Base-by-base conservation (phyloP, 2,888 invertebrate species). In the Tuberolachnus salignus region DNA sequence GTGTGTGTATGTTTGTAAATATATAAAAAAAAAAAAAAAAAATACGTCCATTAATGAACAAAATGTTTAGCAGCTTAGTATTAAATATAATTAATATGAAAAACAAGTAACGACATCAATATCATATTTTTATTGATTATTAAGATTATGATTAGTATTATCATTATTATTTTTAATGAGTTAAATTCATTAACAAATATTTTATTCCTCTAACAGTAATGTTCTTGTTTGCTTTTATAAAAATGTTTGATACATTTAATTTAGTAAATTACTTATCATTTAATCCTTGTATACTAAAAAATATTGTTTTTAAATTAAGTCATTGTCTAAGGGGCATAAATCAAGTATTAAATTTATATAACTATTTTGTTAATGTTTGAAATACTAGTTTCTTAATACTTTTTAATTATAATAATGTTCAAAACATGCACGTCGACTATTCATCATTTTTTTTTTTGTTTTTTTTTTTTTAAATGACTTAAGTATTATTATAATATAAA, bases 121-220 rank as follows among this genome's bases (percentile, higher is more conserved):
- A n/a, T n/a, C 46, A 23, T 74, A 46, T 55, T 74, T 66, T 46
- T 64, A 19, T 55, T 64, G 23, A n/a, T 74, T 26, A 6, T 44
- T 11, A 1, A 53, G 13, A 34, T 49, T 67, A 34, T 34, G 6
- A 34, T 34, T 34, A 34, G 34, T 34, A 34, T 34, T 34, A 34
- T 34, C n/a, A n/a, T 19, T 63, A 49, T 64, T 63, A 3, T 74
- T 26, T 75, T n/a, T 3, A 59, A 67, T 78, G 46, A 66, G 55
- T 26, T 78, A 14, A 46, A 19, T 67, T 78, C 57, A 78, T 67
- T 78, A 66, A 55, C 26, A 42, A 53, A 10, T 59, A 59, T 78
- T 78, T 78, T 78, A 78, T 59, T 78, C 26, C 34, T 69, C 26
- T 78, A 78, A 78, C 69, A 69, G n/a, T 69, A 61, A 42, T 16